A percentile compares a stretch with the other conserved stretches of the same genome.
These are phyloP conservation scores for Pocota personata DNA, from an alignment of 2,888 invertebrate species.

Conservation along the genomic window DNA sequence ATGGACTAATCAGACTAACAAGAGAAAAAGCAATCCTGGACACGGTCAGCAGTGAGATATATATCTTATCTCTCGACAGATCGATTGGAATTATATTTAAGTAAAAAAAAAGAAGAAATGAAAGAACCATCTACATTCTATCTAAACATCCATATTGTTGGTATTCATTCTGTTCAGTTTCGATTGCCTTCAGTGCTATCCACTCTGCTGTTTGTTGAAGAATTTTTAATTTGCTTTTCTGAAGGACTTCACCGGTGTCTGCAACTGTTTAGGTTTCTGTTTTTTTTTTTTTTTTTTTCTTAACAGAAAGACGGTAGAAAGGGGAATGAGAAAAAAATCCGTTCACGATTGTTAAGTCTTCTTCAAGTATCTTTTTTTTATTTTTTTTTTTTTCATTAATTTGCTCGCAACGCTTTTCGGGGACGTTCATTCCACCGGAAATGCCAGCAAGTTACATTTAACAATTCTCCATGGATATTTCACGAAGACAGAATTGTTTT, in stretches of 20 bases:
- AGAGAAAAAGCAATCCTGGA: no score
- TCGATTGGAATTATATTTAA: no score
- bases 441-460: slow-evolving; percentile 37
- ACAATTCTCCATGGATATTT: slow-evolving; percentile 27
- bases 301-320: not conserved
- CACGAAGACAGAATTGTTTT: slow-evolving; percentile 26
- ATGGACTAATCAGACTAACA: no score
- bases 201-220: not conserved
- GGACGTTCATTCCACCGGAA: slow-evolving; percentile 37
- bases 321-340: not conserved
- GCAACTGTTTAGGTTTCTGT: not conserved
- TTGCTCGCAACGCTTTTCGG: slow-evolving; percentile 1
- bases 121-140: no score
- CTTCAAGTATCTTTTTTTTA: not conserved
- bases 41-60: no score
- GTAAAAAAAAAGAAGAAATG: no score
- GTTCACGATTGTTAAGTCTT: slow-evolving; percentile 1
- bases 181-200: not conserved
- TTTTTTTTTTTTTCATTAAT: slow-evolving; percentile 5
- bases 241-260: slow-evolving; percentile 15
- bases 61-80: no score
- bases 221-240: slow-evolving; percentile 12
- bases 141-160: not conserved
- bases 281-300: not conserved
- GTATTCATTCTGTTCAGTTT: not conserved